These are phyloP conservation scores for Acrocephalus scirpaceus DNA, from an alignment of 2,797 vertebrate genomes.

Conservation along the genomic window DNA sequence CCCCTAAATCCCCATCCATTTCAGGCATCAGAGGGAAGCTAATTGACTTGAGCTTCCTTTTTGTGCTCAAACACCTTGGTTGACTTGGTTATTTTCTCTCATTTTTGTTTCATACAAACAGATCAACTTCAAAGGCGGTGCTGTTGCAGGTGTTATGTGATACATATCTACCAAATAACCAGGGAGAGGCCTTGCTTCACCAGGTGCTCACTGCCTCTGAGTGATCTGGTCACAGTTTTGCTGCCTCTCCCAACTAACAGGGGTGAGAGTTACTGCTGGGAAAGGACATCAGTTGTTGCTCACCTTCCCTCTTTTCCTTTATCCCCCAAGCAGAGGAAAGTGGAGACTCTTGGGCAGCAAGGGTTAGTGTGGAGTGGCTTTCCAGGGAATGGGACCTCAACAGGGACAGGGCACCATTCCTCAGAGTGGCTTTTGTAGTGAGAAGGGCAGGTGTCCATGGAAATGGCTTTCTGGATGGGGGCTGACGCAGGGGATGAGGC, in stretches of 20 bases:
- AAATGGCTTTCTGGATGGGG: neutral
- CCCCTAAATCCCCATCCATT: neutral
- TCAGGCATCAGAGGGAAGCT: neutral
- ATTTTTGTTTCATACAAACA: slow-evolving; percentile 36
- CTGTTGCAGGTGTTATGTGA: neutral
- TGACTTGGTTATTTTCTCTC: slow-evolving; percentile 27
- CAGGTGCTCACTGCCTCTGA: neutral
- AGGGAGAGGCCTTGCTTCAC: neutral
- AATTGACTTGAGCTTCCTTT: slow-evolving; percentile 34
- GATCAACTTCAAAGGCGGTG: neutral
- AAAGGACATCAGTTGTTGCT: neutral
- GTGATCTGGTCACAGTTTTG: neutral
- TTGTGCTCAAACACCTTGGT: neutral
- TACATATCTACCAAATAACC: neutral
- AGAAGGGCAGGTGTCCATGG: neutral
- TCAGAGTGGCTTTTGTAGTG: neutral
- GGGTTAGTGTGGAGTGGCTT: neutral
- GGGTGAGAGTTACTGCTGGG: neutral
- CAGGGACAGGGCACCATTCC: neutral
- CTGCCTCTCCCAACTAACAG: neutral
- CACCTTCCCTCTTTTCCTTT: neutral
- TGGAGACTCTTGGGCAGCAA: neutral
- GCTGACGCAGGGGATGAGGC: neutral
- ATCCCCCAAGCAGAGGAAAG: neutral
- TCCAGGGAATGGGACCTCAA: neutral